phyloP scores from a whole-genome alignment of 2,113 vertebrate genomes.

The Bostrychus sinensis region DNA sequence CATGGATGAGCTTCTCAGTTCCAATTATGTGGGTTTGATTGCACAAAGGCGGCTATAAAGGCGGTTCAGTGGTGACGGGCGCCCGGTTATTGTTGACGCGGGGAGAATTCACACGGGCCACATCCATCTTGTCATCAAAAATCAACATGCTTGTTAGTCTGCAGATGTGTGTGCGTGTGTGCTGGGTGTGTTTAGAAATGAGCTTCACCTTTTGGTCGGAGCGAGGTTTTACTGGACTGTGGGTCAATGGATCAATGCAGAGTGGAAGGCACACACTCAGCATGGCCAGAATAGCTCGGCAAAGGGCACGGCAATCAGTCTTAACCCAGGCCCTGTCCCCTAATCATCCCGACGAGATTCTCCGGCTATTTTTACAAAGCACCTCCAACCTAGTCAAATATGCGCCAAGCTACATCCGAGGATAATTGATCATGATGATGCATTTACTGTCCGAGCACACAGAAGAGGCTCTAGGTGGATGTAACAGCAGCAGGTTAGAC shows the following conservation, averaged over 20 bases:
- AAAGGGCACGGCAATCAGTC: constrained; percentile 76
- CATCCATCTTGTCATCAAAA: constrained; percentile 75
- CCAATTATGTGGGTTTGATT: constrained; percentile 65
- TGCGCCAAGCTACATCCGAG: constrained; percentile 43
- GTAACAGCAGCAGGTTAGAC: constrained; percentile 6
- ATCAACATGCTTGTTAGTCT: constrained; percentile 67
- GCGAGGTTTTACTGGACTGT: constrained; percentile 69
- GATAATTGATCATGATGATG: constrained; percentile 46
- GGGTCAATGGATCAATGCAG: constrained; percentile 74
- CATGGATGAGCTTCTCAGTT: constrained; percentile 68
- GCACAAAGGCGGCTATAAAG: constrained; percentile 44
- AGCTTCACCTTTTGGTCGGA: constrained; percentile 67
- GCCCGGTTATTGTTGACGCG: constrained; percentile 52
- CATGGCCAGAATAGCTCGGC: constrained; percentile 71
- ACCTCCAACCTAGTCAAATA: constrained; percentile 46
- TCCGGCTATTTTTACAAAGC: constrained; percentile 57
- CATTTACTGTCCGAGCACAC: constrained; percentile 1
- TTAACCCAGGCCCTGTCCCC: constrained; percentile 54
- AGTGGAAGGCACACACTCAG: constrained; percentile 75
- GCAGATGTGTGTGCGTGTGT: constrained; percentile 25
- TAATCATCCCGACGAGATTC: constrained; percentile 64
- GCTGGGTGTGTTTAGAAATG: constrained; percentile 43
- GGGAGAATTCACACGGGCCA: constrained; percentile 45
- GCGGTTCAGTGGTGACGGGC: constrained; percentile 23
- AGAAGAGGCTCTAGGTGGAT: neutral